Percentiles rank a stretch among this genome's conserved stretches.
phyloP scores from a whole-genome alignment of 2,888 invertebrate genomes.

The Eupithecia tripunctaria region DNA sequence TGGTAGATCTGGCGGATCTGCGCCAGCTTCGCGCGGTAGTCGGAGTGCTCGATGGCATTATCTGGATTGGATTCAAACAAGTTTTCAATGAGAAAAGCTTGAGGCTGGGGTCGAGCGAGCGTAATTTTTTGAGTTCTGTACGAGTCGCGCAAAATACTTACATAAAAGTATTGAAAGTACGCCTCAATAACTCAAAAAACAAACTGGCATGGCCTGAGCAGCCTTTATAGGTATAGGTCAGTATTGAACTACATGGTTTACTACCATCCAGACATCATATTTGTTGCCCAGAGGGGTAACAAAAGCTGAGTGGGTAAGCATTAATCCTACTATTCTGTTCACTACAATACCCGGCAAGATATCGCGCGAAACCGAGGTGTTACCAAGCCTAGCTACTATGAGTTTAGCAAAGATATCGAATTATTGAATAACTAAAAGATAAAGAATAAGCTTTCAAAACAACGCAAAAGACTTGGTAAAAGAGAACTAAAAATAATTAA shows the following conservation, averaged over 20 bases:
- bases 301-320: too few relatives aligned
- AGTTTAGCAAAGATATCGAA: not conserved
- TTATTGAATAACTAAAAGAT: not conserved
- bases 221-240: not conserved
- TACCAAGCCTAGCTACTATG: not conserved
- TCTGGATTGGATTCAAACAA: conserved; percentile 85
- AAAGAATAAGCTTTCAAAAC: not conserved
- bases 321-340: too few relatives aligned
- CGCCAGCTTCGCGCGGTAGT: conserved; percentile 98
- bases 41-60: conserved; percentile 99
- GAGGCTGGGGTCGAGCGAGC: not conserved
- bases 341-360: not conserved
- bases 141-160: not conserved
- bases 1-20: conserved; percentile 99
- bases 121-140: not conserved
- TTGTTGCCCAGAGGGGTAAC: not conserved
- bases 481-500: not conserved
- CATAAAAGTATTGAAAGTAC: too few relatives aligned
- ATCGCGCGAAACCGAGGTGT: too few relatives aligned
- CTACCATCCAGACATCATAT: too few relatives aligned
- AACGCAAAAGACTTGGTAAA: not conserved
- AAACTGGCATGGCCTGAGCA: not conserved
- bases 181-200: not conserved
- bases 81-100: not conserved
- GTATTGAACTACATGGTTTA: not conserved